These are phyloP conservation scores for Ophioninae sp. DNA, from an alignment of 2,888 invertebrate species.

Conservation along the genomic window DNA sequence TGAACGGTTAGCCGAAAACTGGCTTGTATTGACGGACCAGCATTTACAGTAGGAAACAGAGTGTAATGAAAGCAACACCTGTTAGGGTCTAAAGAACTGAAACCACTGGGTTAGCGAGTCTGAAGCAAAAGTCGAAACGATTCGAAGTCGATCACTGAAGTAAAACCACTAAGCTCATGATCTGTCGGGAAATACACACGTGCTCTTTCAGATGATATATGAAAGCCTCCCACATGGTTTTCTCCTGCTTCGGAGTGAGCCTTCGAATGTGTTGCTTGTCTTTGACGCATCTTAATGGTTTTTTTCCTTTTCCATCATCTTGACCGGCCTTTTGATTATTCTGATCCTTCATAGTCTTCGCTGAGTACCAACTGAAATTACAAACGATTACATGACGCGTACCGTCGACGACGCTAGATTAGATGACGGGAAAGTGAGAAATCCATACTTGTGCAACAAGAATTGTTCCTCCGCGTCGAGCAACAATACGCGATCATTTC, in stretches of 20 bases:
- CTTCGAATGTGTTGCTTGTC: slow-evolving; percentile 52
- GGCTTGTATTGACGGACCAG: too few relatives aligned
- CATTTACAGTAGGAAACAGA: too few relatives aligned
- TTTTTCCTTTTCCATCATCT: slow-evolving; percentile 33
- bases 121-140: not conserved
- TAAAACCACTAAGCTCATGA: not conserved
- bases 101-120: too few relatives aligned
- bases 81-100: too few relatives aligned
- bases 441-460: slow-evolving; percentile 84
- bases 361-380: slow-evolving; percentile 69
- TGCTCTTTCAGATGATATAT: slow-evolving; percentile 91
- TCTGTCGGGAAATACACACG: slow-evolving; percentile 70
- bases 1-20: too few relatives aligned
- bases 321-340: slow-evolving; percentile 39
- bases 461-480: slow-evolving; percentile 91
- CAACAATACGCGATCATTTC: slow-evolving; percentile 89
- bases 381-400: not conserved
- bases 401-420: not conserved
- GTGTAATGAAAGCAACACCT: too few relatives aligned
- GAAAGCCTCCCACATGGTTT: slow-evolving; percentile 90
- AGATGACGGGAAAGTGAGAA: not conserved
- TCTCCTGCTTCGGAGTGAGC: slow-evolving; percentile 87
- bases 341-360: slow-evolving; percentile 58
- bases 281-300: slow-evolving; percentile 26
- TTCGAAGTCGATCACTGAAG: not conserved